Base-by-base conservation (phyloP, 2,113 vertebrate genomes). In the Apodemus sylvaticus region DNA sequence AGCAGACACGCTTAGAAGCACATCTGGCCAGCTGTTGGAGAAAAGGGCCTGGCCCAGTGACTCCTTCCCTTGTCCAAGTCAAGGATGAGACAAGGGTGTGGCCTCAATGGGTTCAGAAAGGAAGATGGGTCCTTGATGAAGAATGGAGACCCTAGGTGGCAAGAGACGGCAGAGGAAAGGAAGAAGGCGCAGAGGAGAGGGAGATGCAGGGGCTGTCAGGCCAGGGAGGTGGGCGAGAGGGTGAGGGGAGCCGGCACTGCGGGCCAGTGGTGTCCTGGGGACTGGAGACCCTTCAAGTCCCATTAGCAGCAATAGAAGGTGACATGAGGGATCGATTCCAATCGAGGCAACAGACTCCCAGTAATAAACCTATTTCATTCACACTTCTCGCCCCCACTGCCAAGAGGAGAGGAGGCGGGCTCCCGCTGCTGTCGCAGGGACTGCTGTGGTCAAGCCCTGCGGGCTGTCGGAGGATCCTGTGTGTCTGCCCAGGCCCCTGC, bases 321-420 rank as follows among this genome's bases (percentile, higher is more conserved):
- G 98, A 97, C 98, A 97, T 95, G 97, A 0, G 34, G 64, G 94
- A 97, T 97, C 94, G 89, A 98, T 97, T 93, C 81, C 98, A 97
- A 97, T 97, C 58, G 51, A 71, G 94, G 89, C 74, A 96, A 97
- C 95, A 96, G 97, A 92, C 95, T 97, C 97, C 92, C 24, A 51
- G 96, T 98, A 97, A 98, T 96, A 97, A 98, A 97, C 97, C 97
- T 96, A 96, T 98, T 97, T 96, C 91, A 29, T 96, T 97, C 97
- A 92, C 93, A 58, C 95, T 97, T 97, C 94, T 88, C 34, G 42
- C 39, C 36, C 20, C 91, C 39, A 24, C 86, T 0, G 0, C 62
- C 42, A 34, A 13, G 7, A 34, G 79, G 45, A 48, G 45, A 48
- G 45, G 45, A 60, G 51, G 62, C 60, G 82, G 83, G 71, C 48